A percentile compares a stretch with the other conserved stretches of the same genome.
phyloP scores from a whole-genome alignment of 2,888 invertebrate species.

The Ashinkailepas kermadecensis region DNA sequence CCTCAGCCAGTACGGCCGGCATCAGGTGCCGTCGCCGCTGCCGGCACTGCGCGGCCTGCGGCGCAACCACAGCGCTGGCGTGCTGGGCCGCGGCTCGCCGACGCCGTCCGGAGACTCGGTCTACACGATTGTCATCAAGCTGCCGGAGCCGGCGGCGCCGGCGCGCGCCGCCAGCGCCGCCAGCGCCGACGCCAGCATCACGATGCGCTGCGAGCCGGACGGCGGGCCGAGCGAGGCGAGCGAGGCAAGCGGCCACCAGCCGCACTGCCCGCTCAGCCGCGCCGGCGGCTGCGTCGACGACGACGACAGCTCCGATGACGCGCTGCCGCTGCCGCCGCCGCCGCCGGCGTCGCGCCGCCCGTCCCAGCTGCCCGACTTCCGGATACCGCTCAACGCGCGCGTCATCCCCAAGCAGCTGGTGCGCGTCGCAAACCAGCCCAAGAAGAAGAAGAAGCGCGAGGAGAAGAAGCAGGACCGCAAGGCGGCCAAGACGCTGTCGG shows the following conservation, averaged over 20 bases:
- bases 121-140: conserved; percentile 84
- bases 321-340: conserved; percentile 21
- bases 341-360: conserved; percentile 17
- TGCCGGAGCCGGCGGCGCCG: conserved; percentile 51
- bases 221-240: conserved; percentile 36
- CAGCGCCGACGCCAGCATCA: conserved; percentile 36
- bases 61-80: background rate
- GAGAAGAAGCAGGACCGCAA: conserved; percentile 94
- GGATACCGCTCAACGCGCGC: conserved; percentile 66
- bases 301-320: conserved; percentile 56
- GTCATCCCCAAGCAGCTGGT: conserved; percentile 59
- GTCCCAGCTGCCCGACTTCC: conserved; percentile 34
- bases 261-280: background rate
- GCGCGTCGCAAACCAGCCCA: conserved; percentile 44
- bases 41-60: background rate
- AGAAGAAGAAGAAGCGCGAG: conserved; percentile 83
- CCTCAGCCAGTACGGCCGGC: conserved; percentile 7
- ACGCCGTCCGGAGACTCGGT: conserved; percentile 48
- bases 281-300: background rate
- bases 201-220: conserved; percentile 38
- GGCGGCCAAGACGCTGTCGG: conserved; percentile 95
- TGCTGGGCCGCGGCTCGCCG: conserved; percentile 13
- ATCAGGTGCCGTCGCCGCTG: conserved; percentile 3
- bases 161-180: background rate
- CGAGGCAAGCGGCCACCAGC: conserved; percentile 28